Evolutionary conservation across 2,113 vertebrate genomes (phyloP).

Genomic region (Pelobates fuscus): DNA sequence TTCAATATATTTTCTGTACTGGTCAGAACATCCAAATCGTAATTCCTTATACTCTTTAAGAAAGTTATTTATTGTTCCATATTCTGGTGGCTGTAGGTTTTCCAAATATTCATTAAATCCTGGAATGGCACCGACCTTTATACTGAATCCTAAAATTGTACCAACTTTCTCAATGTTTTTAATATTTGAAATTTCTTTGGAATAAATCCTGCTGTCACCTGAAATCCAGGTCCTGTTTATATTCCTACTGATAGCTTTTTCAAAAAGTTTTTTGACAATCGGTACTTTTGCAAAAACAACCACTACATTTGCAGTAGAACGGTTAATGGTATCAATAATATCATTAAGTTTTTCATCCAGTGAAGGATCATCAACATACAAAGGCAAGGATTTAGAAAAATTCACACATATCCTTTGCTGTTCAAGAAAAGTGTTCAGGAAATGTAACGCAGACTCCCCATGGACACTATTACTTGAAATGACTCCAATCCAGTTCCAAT

Average conservation of each 20-base stretch:
- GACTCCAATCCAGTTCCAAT: constrained; percentile 69
- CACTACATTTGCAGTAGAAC: constrained; percentile 59
- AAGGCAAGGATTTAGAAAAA: constrained; percentile 57
- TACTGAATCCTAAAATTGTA: constrained; percentile 64
- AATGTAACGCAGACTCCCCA: constrained; percentile 59
- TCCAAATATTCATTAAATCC: constrained; percentile 61
- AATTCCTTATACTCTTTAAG: constrained; percentile 66
- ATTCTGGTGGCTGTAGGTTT: constrained; percentile 51
- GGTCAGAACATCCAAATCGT: constrained; percentile 57
- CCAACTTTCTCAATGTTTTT: constrained; percentile 62
- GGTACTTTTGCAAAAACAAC: constrained; percentile 60
- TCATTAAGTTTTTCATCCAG: constrained; percentile 27
- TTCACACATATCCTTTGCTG: constrained; percentile 57
- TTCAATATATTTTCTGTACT: constrained; percentile 40
- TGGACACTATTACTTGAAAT: constrained; percentile 67
- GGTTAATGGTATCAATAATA: constrained; percentile 51
- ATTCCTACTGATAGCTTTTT: constrained; percentile 56
- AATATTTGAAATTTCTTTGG: constrained; percentile 51
- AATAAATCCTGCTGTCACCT: constrained; percentile 64
- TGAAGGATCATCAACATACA: constrained; percentile 45
- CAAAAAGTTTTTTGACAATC: constrained; percentile 60
- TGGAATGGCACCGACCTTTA: constrained; percentile 52
- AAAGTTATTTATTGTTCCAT: constrained; percentile 59
- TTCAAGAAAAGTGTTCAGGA: constrained; percentile 55
- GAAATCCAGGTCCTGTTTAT: constrained; percentile 65